phyloP scores from a whole-genome alignment of 2,797 vertebrate species.

The Acanthurus leucopareius region DNA sequence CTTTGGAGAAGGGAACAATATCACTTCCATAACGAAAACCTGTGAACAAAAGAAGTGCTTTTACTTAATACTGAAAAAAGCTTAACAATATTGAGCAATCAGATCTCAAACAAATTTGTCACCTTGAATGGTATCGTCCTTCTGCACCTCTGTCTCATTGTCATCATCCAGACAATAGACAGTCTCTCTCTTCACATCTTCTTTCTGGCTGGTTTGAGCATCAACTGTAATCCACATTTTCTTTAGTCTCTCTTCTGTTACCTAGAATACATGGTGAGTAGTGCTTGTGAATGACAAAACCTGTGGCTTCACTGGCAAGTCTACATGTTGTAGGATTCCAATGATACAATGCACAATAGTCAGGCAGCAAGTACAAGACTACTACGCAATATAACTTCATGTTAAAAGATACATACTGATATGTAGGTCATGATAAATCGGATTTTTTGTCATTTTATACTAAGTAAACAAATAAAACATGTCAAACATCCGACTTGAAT shows the following conservation, averaged over 20 bases:
- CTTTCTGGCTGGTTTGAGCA: slow-evolving; percentile 88
- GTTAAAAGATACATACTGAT: background rate
- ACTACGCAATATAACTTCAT: background rate
- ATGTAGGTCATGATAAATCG: background rate
- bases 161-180: slow-evolving; percentile 96
- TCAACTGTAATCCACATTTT: slow-evolving; percentile 92
- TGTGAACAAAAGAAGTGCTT: slow-evolving; percentile 60
- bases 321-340: background rate
- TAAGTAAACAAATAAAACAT: background rate
- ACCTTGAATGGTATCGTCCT: slow-evolving; percentile 96
- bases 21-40: slow-evolving; percentile 97
- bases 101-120: background rate
- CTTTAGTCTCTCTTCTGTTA: slow-evolving; percentile 90
- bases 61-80: background rate
- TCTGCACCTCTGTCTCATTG: slow-evolving; percentile 94
- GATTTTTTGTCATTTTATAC: background rate
- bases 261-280: slow-evolving; percentile 75
- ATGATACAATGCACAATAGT: background rate
- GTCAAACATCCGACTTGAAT: background rate
- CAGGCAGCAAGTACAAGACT: background rate
- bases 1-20: slow-evolving; percentile 97
- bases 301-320: background rate
- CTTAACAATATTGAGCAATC: background rate
- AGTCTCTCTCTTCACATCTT: slow-evolving; percentile 91
- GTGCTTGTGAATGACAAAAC: background rate